Base-by-base conservation (phyloP, 2,888 invertebrate genomes). In the Ichneumoninae sp. region DNA sequence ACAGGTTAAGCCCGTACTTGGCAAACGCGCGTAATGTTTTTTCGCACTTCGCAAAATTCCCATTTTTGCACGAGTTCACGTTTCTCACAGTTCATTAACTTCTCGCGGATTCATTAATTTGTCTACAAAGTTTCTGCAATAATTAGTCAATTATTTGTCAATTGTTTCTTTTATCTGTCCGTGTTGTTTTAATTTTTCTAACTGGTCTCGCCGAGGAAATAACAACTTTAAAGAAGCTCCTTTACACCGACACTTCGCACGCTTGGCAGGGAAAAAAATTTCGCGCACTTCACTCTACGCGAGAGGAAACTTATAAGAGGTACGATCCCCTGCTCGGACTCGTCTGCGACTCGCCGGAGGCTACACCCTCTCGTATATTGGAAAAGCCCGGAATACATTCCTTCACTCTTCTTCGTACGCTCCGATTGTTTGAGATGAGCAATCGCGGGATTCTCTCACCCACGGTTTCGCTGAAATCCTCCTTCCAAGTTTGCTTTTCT, bases 11-110 rank as follows among this genome's bases (percentile, higher is more conserved):
- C 70, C 81, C 85, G 71, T 86, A 86, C 86, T 86, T 82, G 85
- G 79, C 75, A 85, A 82, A 66, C 75, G 84, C 65, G 82, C 50
- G 68, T 76, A 80, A 80, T 83, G 85, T 85, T 86, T 86, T 71
- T 85, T 87, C 36, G 78, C 85, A 75, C 83, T 80, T 60, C 86
- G 84, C 30, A 87, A 80, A 57, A 87, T 86, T 77, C 87, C 85
- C 87, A 87, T 87, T 5, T 33, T 30, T 33, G 57, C 33, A 62
- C 26, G 30, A 33, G 30, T 13, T 62, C 62, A n/a, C 33, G 30
- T 8, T 30, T 62, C n/a, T 62, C 62, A 62, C 62, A 62, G 30
- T 62, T 30, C 33, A 16, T 74, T 62, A 2, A 30, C 10, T 57
- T n/a, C 16, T 16, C 26, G 3, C 13, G 22, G 57, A 72, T 57